Base-by-base conservation (phyloP, 1,140 invertebrate genomes). In the Aricia agestis region DNA sequence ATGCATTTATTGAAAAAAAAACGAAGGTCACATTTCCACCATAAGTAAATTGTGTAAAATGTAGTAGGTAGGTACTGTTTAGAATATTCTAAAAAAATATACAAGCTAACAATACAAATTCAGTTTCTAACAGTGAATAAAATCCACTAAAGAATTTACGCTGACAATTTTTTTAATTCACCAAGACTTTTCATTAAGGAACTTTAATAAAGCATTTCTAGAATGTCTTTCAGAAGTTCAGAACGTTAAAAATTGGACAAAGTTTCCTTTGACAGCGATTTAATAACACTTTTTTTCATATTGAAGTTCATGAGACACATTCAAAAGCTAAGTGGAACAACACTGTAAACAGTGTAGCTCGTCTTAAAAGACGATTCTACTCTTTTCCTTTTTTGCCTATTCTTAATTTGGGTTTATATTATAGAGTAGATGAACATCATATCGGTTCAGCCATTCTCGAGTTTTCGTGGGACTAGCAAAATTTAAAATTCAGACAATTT, bases 221-320 rank as follows among this genome's bases (percentile, higher is more conserved):
- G 13, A 52, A 11, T 52, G 45, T 42, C 41, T 42, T 42, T 42
- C 41, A 42, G 41, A 42, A 42, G 1, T 42, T 42, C 41, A 42
- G 41, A 42, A 42, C 41, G 41, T 52, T 52, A 52, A 4, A 52
- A 52, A 52, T 52, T 13, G 45, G 13, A 52, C 45, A 52, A 52
- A 52, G 45, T 15, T 52, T 52, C 45, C 13, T 52, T 52, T 52
- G 45, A 52, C 0, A 52, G 45, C 45, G 45, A 52, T 52, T 52
- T 52, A 52, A 52, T 52, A 52, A 52, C 45, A 52, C 45, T 52
- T 13, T 52, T 52, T 52, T 52, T 52, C 45, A 52, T 52, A 52
- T 52, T 15, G 45, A 15, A 52, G 45, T 52, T 52, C 45, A 15
- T 52, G 9, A 52, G 45, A 52, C 11, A 52, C 45, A 52, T 52